Evolutionary conservation across 2,797 vertebrate species (phyloP).

Genomic region (Acanthurus tractus): DNA sequence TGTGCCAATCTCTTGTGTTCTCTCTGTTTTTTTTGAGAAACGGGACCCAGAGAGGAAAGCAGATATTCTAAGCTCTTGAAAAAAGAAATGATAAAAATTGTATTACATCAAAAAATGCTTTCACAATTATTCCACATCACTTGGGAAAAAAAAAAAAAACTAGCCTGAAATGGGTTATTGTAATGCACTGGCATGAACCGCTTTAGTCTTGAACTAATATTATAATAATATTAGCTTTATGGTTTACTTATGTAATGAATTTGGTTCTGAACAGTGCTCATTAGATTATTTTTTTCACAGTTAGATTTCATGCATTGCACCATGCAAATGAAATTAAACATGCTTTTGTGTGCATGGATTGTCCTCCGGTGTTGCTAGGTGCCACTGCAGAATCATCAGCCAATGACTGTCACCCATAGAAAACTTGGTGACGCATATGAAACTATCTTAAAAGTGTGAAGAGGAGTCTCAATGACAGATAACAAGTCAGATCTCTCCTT

Average conservation of each 20-base stretch:
- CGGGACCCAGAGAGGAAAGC: not conserved
- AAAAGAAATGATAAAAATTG: not conserved
- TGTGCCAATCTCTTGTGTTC: constrained; percentile 1
- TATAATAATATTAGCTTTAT: not conserved
- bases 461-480: constrained; percentile 1
- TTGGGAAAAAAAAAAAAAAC: not conserved
- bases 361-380: constrained; percentile 8
- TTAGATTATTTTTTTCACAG: constrained; percentile 22
- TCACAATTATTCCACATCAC: not conserved
- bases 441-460: constrained; percentile 44
- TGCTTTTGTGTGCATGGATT: constrained; percentile 25
- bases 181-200: not conserved
- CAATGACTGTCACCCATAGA: constrained; percentile 20
- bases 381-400: constrained; percentile 31
- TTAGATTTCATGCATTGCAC: constrained; percentile 36
- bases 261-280: not conserved
- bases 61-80: not conserved
- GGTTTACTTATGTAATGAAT: constrained; percentile 27
- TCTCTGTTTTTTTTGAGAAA: not conserved
- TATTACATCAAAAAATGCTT: not conserved
- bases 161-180: not conserved
- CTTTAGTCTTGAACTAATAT: not conserved
- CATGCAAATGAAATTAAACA: constrained; percentile 38
- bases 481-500: not conserved
- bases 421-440: constrained; percentile 30